A percentile compares a stretch with the other conserved stretches of the same genome.
Conservation (phyloP, 2,888 invertebrate genomes). For the Chymomyza procnemis region DNA sequence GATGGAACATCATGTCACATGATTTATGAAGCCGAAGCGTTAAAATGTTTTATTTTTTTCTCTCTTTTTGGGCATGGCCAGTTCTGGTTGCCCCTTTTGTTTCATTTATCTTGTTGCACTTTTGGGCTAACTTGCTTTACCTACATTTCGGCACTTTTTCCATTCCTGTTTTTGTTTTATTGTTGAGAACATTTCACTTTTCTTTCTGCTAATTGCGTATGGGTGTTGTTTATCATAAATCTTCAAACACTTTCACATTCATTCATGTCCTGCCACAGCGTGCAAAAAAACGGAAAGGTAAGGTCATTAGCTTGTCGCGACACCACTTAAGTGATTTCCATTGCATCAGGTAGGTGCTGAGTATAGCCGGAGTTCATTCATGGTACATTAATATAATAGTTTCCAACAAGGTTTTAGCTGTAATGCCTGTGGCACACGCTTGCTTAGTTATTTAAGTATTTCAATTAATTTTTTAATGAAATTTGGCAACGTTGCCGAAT, state of each 20-base stretch:
- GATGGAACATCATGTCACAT: constrained; percentile 40
- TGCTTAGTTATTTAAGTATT: too few relatives aligned
- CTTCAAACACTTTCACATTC: constrained; percentile 68
- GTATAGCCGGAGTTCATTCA: not conserved
- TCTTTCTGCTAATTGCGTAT: constrained; percentile 55
- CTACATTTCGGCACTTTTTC: constrained; percentile 60
- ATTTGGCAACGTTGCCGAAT: too few relatives aligned
- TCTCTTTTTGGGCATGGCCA: too few relatives aligned
- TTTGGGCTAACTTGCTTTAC: constrained; percentile 21
- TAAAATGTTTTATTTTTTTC: constrained; percentile 65
- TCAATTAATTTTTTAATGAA: too few relatives aligned
- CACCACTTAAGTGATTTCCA: constrained; percentile 54
- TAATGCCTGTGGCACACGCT: too few relatives aligned
- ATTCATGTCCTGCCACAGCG: constrained; percentile 39
- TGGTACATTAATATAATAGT: not conserved
- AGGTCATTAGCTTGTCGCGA: constrained; percentile 68
- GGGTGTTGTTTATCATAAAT: constrained; percentile 63
- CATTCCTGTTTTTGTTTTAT: not conserved
- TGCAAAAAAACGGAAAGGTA: constrained; percentile 1
- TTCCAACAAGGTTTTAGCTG: too few relatives aligned
- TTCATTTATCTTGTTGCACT: constrained; percentile 40
- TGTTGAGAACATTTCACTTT: constrained; percentile 68
- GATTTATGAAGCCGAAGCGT: constrained; percentile 62
- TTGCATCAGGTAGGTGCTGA: constrained; percentile 9
- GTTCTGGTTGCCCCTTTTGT: constrained; percentile 15